These are phyloP conservation scores for Eriosoma lanigerum DNA, from an alignment of 1,140 invertebrate genomes.

Conservation along the genomic window DNA sequence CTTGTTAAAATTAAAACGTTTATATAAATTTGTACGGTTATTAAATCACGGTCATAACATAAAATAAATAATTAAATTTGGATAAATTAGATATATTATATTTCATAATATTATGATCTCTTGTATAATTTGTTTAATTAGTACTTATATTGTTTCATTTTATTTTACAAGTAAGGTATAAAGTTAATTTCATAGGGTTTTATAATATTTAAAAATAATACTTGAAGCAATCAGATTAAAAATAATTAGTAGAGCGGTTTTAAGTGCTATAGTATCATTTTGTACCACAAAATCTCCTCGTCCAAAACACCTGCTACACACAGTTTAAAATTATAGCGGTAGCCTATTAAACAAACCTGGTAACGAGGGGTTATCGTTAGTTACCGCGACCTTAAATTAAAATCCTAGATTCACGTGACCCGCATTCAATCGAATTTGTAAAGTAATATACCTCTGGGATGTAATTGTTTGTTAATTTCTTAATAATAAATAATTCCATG, in stretches of 20 bases:
- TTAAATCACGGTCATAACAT: too few species aligned
- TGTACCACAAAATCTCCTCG: not conserved
- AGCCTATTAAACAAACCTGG: slow-evolving; percentile 9
- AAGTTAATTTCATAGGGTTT: not conserved
- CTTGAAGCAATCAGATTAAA: not conserved
- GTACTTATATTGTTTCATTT: not conserved
- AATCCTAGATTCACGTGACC: not conserved
- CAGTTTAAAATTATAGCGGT: not conserved
- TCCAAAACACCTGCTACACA: slow-evolving; percentile 15
- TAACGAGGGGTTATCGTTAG: not conserved
- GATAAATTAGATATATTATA: too few species aligned
- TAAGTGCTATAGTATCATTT: not conserved
- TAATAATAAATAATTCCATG: too few species aligned
- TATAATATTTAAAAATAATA: not conserved
- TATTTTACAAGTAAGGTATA: not conserved
- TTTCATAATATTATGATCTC: too few species aligned
- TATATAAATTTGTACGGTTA: too few species aligned
- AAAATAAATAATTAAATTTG: too few species aligned
- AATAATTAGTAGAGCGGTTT: not conserved
- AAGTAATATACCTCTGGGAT: not conserved
- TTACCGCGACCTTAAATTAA: not conserved
- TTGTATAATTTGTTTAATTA: too few species aligned
- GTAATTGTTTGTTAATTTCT: too few species aligned
- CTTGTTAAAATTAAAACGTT: too few species aligned
- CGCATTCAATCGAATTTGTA: not conserved